phyloP scores from a whole-genome alignment of 1,140 invertebrate species.

The Anthonomus grandis region DNA sequence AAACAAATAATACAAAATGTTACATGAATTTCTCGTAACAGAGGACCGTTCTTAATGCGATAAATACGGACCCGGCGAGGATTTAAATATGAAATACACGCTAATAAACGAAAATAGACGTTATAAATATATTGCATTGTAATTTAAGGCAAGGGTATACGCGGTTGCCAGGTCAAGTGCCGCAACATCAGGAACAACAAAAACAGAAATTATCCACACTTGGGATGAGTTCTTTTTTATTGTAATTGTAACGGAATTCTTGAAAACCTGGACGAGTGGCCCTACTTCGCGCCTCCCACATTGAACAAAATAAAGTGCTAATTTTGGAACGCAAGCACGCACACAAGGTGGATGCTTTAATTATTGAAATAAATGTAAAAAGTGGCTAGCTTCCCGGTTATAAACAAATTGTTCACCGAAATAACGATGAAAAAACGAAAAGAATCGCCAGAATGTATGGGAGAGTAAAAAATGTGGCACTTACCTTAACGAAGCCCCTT shows the following conservation, averaged over 20 bases:
- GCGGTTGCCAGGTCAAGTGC: conserved; percentile 47
- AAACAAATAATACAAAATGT: conserved; percentile 44
- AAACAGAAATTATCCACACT: conserved; percentile 41
- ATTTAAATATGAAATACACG: not conserved
- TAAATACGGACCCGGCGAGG: not conserved
- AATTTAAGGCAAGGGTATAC: conserved; percentile 44
- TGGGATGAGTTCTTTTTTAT: conserved; percentile 18
- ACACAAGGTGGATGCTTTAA: conserved; percentile 16
- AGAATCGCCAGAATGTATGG: not conserved
- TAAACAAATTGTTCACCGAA: too few relatives aligned
- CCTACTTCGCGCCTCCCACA: conserved; percentile 34
- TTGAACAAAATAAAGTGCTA: conserved; percentile 35
- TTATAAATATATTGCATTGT: conserved; percentile 14
- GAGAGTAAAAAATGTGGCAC: conserved; percentile 43
- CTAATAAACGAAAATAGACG: not conserved
- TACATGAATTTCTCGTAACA: conserved; percentile 36
- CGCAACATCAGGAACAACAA: conserved; percentile 48
- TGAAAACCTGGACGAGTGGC: not conserved
- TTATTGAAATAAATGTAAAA: conserved; percentile 15
- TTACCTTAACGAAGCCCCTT: conserved; percentile 45
- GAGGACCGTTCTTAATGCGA: not conserved
- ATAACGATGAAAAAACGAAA: not conserved
- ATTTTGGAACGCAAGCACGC: conserved; percentile 40
- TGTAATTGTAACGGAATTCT: not conserved
- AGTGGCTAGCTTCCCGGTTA: too few relatives aligned